phyloP scores from a whole-genome alignment of 2,888 invertebrate species.

The Philereme vetulata region DNA sequence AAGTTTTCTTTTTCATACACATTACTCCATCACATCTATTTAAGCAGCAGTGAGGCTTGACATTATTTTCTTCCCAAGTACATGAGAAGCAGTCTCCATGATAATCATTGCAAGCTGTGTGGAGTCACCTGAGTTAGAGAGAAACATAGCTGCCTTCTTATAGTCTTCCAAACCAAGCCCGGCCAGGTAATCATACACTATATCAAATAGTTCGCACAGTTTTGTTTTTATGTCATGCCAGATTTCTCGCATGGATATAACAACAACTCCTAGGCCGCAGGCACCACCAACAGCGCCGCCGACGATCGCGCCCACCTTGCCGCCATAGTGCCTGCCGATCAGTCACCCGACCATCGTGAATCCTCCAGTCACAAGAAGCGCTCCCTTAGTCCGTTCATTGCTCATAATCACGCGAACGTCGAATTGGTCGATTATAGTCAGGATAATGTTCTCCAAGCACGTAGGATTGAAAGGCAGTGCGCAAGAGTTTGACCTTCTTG shows the following conservation, averaged over 20 bases:
- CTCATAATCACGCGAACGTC: conserved; percentile 66
- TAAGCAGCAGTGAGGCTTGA: conserved; percentile 51
- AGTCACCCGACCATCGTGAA: conserved; percentile 66
- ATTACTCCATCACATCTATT: too few relatives aligned
- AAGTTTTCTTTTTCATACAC: too few relatives aligned
- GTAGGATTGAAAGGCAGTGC: conserved; percentile 62
- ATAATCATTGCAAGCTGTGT: conserved; percentile 60
- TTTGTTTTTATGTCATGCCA: conserved; percentile 67
- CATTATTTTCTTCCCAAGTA: conserved; percentile 66
- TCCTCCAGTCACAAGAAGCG: conserved; percentile 64
- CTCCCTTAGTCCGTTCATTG: conserved; percentile 53
- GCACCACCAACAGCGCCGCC: too few relatives aligned
- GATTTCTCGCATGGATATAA: conserved; percentile 68
- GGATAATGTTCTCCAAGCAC: conserved; percentile 64
- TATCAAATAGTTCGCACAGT: conserved; percentile 63
- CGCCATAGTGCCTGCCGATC: conserved; percentile 71
- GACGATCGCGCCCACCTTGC: conserved; percentile 67
- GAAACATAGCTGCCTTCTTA: conserved; percentile 55
- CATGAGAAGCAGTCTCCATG: conserved; percentile 53
- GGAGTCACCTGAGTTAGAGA: conserved; percentile 48
- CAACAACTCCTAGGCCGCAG: conserved; percentile 70
- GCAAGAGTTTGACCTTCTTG: conserved; percentile 41
- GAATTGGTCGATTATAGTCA: conserved; percentile 63
- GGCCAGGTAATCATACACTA: conserved; percentile 72
- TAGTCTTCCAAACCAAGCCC: conserved; percentile 72